phyloP scores from a whole-genome alignment of 2,888 invertebrate genomes.

The Incurvaria masculella region DNA sequence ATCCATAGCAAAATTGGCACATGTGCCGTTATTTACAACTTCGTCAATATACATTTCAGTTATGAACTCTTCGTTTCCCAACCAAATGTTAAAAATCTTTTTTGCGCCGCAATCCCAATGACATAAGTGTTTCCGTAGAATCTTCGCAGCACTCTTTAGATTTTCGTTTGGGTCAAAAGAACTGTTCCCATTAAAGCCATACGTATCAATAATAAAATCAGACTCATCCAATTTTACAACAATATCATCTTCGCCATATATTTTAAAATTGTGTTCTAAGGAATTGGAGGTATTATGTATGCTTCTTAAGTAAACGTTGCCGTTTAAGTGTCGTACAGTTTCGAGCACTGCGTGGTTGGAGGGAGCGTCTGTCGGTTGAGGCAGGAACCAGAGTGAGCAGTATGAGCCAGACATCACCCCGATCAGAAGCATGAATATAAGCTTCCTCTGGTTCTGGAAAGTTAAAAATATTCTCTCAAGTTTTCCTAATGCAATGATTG shows the following conservation, averaged over 20 bases:
- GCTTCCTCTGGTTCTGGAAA: conserved; percentile 59
- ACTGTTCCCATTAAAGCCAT: too few species aligned
- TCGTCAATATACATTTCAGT: background rate
- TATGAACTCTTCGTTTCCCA: too few species aligned
- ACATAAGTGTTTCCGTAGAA: too few species aligned
- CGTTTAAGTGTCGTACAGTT: conserved; percentile 35
- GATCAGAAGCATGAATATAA: conserved; percentile 67
- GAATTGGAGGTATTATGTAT: conserved; percentile 14
- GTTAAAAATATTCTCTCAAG: conserved; percentile 9
- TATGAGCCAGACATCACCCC: conserved; percentile 63
- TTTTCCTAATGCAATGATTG: too few species aligned
- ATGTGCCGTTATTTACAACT: background rate
- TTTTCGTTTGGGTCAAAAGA: too few species aligned
- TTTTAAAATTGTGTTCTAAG: too few species aligned
- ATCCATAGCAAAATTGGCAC: background rate
- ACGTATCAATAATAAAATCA: too few species aligned
- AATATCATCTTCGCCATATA: too few species aligned
- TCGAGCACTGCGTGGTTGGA: conserved; percentile 22
- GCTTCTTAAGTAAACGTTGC: conserved; percentile 30
- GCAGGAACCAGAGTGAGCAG: conserved; percentile 66
- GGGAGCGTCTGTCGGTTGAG: conserved; percentile 22
- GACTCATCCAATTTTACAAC: too few species aligned
- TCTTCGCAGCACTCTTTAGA: too few species aligned
- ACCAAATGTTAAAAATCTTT: too few species aligned
- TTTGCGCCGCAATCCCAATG: too few species aligned